These are phyloP conservation scores for Motacilla alba DNA, from an alignment of 2,113 vertebrate species.

Conservation along the genomic window DNA sequence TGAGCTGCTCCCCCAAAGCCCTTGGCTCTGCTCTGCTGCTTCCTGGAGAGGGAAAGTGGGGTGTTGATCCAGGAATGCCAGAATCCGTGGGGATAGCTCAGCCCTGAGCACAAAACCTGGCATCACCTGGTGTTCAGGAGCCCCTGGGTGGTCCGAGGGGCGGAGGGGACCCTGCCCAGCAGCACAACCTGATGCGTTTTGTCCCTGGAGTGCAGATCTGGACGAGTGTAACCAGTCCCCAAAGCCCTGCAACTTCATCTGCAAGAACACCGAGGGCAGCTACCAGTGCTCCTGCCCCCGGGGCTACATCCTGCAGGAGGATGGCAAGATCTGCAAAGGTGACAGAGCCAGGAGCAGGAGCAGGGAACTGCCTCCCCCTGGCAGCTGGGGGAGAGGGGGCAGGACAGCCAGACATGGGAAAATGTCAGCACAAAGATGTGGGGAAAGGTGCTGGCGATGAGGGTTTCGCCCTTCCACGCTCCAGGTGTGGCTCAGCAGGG, in stretches of 20 bases:
- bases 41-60: not conserved
- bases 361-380: not conserved
- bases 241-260: slow-evolving; percentile 91
- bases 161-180: not conserved
- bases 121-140: not conserved
- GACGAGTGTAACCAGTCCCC: slow-evolving; percentile 90
- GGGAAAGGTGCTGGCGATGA: accelerated
- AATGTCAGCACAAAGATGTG: accelerated
- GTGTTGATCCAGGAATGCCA: not conserved
- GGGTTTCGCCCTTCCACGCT: not conserved
- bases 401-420: accelerated
- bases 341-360: not conserved
- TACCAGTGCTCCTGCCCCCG: slow-evolving; percentile 92
- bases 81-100: not conserved
- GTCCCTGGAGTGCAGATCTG: slow-evolving; percentile 74
- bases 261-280: slow-evolving; percentile 94
- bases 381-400: not conserved
- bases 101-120: not conserved
- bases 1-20: not conserved
- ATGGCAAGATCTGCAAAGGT: slow-evolving; percentile 95
- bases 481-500: not conserved
- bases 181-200: not conserved
- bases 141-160: not conserved
- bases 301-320: slow-evolving; percentile 88
- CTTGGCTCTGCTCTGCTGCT: not conserved